phyloP scores from a whole-genome alignment of 2,113 vertebrate genomes.

The Platichthys stellatus region DNA sequence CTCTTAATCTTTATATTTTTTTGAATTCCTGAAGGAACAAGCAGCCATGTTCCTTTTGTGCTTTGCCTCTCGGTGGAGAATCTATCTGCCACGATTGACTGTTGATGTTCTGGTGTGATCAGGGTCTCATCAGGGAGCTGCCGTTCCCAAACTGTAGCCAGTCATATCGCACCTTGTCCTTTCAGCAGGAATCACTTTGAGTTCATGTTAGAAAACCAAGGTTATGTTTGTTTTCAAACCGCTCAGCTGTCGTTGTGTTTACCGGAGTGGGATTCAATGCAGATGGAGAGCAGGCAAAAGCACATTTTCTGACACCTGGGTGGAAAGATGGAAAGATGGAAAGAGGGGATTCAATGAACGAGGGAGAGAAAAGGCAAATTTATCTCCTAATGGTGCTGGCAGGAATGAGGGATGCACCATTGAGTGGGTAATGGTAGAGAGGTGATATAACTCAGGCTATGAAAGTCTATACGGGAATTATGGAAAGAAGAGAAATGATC shows the following conservation, averaged over 20 bases:
- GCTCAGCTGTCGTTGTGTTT: constrained; percentile 25
- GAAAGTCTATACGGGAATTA: neutral
- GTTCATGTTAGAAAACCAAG: constrained; percentile 32
- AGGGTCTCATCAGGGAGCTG: constrained; percentile 49
- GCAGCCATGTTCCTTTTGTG: neutral
- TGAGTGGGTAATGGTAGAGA: neutral
- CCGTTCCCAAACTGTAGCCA: constrained; percentile 36
- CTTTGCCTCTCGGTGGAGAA: neutral
- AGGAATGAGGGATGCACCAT: neutral
- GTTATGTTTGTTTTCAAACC: constrained; percentile 29
- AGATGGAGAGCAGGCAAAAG: neutral
- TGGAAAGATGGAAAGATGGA: neutral
- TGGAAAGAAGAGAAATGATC: constrained; percentile 1
- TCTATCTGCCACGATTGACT: constrained; percentile 15
- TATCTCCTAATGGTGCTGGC: neutral
- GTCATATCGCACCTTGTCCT: constrained; percentile 15
- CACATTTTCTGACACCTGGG: constrained; percentile 4
- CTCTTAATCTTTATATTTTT: neutral
- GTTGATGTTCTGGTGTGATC: constrained; percentile 44
- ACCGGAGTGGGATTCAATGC: constrained; percentile 10
- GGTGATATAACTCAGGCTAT: neutral
- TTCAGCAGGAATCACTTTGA: neutral
- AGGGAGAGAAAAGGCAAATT: neutral
- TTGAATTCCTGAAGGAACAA: too few relatives aligned
- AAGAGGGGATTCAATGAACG: neutral